A percentile compares a stretch with the other conserved stretches of the same genome.
phyloP scores from a whole-genome alignment of 1,140 invertebrate species.

The Procambarus clarkii region DNA sequence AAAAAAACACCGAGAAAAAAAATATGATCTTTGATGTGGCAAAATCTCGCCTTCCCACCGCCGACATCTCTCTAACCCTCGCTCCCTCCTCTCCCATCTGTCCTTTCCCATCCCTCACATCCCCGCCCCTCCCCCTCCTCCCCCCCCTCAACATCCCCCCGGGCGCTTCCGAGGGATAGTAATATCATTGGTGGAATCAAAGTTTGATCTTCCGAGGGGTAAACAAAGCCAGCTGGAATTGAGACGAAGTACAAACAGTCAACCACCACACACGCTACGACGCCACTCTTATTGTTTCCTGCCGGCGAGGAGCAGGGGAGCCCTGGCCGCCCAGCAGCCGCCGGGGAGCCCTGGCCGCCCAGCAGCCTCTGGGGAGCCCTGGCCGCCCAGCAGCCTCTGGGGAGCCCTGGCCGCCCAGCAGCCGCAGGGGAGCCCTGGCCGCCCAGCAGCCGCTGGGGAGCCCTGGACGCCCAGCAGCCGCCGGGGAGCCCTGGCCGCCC shows the following conservation, averaged over 20 bases:
- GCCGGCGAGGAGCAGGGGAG: constrained; percentile 10
- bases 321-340: too few species aligned
- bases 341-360: too few species aligned
- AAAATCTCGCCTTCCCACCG: neutral
- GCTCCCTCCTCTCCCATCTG: neutral
- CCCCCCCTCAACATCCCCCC: neutral
- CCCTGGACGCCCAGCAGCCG: too few species aligned
- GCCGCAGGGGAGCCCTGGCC: too few species aligned
- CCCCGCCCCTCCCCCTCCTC: neutral
- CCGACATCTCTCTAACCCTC: neutral
- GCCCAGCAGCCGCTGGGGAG: too few species aligned
- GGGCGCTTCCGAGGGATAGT: constrained; percentile 42
- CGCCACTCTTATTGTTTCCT: constrained; percentile 62
- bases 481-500: too few species aligned
- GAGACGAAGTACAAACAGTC: constrained; percentile 57
- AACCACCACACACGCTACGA: constrained; percentile 41
- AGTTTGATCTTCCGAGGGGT: constrained; percentile 47
- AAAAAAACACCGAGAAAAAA: neutral
- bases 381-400: too few species aligned
- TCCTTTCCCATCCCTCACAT: neutral
- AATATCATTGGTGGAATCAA: constrained; percentile 59
- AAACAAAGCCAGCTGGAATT: constrained; percentile 63
- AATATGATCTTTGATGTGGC: neutral
- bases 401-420: too few species aligned
- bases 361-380: too few species aligned